Evolutionary conservation across 2,888 invertebrate genomes (phyloP).

Genomic region (Polyommatus icarus): DNA sequence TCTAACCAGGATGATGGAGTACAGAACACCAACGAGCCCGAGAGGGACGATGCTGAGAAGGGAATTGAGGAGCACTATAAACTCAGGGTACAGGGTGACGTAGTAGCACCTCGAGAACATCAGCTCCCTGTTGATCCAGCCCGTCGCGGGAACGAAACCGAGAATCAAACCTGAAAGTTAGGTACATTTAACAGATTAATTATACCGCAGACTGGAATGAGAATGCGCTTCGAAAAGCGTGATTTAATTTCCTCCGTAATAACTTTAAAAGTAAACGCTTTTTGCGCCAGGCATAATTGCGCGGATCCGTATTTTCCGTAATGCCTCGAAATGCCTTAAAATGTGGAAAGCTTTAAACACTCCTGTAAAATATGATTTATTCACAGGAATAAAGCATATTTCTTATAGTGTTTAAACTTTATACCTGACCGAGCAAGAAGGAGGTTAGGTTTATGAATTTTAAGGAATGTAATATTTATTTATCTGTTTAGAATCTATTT

Average conservation of each 20-base stretch:
- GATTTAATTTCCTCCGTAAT: conserved; percentile 28
- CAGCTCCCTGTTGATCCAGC: conserved; percentile 72
- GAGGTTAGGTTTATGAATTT: no score
- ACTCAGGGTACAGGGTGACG: conserved; percentile 77
- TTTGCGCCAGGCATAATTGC: conserved; percentile 3
- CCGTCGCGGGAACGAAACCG: conserved; percentile 81
- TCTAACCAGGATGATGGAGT: conserved; percentile 79
- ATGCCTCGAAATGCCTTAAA: not conserved
- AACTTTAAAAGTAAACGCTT: conserved; percentile 10
- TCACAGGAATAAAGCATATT: no score
- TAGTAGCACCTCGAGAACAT: conserved; percentile 74
- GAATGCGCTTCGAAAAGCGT: conserved; percentile 36
- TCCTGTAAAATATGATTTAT: not conserved
- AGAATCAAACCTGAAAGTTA: conserved; percentile 72
- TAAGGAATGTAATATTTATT: no score
- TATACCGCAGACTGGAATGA: conserved; percentile 35
- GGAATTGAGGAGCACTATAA: conserved; percentile 78
- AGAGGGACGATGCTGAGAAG: conserved; percentile 78
- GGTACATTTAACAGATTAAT: conserved; percentile 2
- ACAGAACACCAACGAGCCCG: conserved; percentile 68
- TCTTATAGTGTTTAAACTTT: not conserved
- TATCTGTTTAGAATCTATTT: no score
- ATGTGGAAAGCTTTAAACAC: conserved; percentile 37
- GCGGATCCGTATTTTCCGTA: not conserved
- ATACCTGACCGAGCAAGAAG: no score